Base-by-base conservation (phyloP, 1,140 invertebrate genomes). In the Argopecten irradians region DNA sequence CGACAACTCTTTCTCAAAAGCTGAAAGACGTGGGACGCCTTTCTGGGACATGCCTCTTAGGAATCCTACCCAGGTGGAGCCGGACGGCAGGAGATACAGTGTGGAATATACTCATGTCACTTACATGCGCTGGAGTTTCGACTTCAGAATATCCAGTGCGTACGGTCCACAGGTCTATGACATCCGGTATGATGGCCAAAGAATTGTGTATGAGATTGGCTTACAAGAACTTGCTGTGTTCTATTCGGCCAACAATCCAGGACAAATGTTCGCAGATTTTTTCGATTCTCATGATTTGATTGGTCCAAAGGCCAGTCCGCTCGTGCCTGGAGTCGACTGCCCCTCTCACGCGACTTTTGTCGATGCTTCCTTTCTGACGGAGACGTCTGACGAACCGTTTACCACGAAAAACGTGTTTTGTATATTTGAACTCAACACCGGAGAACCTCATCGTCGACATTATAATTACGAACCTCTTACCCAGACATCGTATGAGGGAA, bases 351-450 rank as follows among this genome's bases (percentile, higher is more conserved):
- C 92, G 28, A 91, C 91, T 11, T 92, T 91, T 46, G 83, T 92
- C 1, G 87, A 89, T 32, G 86, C 90, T 7, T 82, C 87, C 22
- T 90, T 90, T 82, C 35, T 90, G 1, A 87, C 83, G 11, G 90
- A 93, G 84, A 14, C 32, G 0, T 85, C 86, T 1, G 89, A 83
- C 7, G 87, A 82, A 0, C 83, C 89, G 11, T 87, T 88, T 22
- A 86, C 82, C 2, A 36, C 88, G 9, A 22, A 82, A 36, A 89
- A 90, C 33, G 91, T 93, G 3, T 86, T 93, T 16, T 94, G 94
- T 85, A 71, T 94, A 36, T 94, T 94, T 87, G 94, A 94, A 89
- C 92, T 91, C 71, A 93, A 93, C 83, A 91, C 90, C 9, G 93
- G 91, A 0, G 87, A 90, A n/a, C 94, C 93, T 16, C 88, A 93